Conservation (phyloP, 2,888 invertebrate genomes). For the Scaptomyza cyrtandrae region DNA sequence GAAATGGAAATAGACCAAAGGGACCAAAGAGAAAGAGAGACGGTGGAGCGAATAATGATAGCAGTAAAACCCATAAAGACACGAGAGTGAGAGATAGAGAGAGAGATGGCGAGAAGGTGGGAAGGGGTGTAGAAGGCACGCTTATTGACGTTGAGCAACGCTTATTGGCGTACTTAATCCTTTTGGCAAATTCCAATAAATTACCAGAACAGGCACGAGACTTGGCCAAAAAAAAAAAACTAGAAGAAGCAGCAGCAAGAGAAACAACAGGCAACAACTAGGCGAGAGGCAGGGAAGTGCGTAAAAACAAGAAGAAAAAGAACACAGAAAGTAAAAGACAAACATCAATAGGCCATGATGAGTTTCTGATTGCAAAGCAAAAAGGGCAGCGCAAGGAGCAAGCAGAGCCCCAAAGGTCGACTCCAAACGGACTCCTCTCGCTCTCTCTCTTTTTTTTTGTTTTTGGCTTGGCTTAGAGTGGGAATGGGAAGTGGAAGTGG, state of each 20-base stretch:
- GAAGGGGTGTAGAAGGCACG: slow-evolving; percentile 28
- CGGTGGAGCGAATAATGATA: slow-evolving; percentile 18
- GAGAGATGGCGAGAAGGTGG: background rate
- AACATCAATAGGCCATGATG: slow-evolving; percentile 80
- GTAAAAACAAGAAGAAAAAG: slow-evolving; percentile 4
- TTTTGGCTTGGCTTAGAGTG: background rate
- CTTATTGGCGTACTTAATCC: slow-evolving; percentile 81
- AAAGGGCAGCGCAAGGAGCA: slow-evolving; percentile 35
- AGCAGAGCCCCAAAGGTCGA: slow-evolving; percentile 33
- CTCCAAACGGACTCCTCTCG: slow-evolving; percentile 20
- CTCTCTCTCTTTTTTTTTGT: background rate
- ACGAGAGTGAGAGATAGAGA: slow-evolving; percentile 9
- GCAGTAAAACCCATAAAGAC: slow-evolving; percentile 19
- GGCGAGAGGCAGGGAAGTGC: too few species aligned
- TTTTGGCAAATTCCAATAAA: slow-evolving; percentile 80
- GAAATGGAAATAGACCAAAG: slow-evolving; percentile 66
- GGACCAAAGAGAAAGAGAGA: slow-evolving; percentile 43
- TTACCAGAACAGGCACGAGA: slow-evolving; percentile 56
- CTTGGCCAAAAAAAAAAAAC: too few species aligned
- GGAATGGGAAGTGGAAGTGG: slow-evolving; percentile 24
- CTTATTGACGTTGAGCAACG: slow-evolving; percentile 78
- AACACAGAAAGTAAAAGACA: slow-evolving; percentile 37
- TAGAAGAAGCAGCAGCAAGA: background rate
- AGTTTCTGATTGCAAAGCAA: slow-evolving; percentile 79
- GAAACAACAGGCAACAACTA: background rate